Conservation (phyloP, 2,113 vertebrate species). For the Apaloderma vittatum region DNA sequence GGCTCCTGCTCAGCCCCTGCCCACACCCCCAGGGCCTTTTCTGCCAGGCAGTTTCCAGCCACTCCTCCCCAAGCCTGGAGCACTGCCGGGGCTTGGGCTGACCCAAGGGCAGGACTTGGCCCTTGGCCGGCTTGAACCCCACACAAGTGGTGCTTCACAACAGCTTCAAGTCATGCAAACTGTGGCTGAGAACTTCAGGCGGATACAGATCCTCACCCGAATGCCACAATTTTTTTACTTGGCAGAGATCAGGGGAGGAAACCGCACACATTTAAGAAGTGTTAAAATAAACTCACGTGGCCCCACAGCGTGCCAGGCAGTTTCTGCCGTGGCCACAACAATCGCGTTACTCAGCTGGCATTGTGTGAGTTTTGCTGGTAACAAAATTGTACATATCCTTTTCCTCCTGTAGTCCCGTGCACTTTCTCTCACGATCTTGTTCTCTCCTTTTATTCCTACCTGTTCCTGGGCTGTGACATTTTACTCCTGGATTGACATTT, state of each 20-base stretch:
- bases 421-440: background rate
- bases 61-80: no score
- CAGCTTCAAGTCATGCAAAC: background rate
- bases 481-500: background rate
- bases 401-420: slow-evolving; percentile 25
- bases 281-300: background rate
- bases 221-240: background rate
- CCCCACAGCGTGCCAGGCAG: fast-evolving
- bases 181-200: background rate
- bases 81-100: no score
- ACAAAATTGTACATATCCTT: slow-evolving; percentile 52
- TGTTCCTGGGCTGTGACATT: slow-evolving; percentile 25
- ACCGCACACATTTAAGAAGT: fast-evolving
- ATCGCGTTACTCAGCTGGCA: background rate
- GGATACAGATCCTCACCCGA: background rate
- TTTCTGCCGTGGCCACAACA: background rate
- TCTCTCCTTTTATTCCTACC: background rate
- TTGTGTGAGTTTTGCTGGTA: background rate
- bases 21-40: no score
- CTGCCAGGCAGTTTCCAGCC: no score
- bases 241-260: background rate
- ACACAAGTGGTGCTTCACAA: background rate
- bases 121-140: background rate
- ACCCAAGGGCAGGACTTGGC: no score
- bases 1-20: no score